Percentiles rank a stretch among this genome's conserved stretches.
phyloP scores from a whole-genome alignment of 2,888 invertebrate species.

The Rhagophthalmus giganteus region DNA sequence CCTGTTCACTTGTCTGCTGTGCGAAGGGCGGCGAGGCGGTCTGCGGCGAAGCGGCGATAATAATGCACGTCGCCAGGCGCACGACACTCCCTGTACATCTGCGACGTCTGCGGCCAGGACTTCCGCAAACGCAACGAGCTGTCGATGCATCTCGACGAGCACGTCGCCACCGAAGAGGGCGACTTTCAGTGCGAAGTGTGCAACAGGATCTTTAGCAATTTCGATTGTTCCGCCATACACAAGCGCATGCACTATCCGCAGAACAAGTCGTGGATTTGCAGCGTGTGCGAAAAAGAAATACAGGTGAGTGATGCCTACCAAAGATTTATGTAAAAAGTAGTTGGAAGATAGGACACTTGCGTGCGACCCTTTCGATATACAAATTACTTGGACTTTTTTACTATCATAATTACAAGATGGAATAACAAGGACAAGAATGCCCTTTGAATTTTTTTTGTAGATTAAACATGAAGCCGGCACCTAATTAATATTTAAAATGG shows the following conservation, averaged over 20 bases:
- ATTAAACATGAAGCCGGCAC: no score
- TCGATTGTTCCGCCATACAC: constrained; percentile 64
- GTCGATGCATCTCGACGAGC: constrained; percentile 66
- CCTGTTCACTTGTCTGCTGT: constrained; percentile 61
- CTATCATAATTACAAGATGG: no score
- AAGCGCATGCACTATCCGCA: constrained; percentile 67
- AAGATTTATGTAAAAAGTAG: no score
- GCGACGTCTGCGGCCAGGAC: constrained; percentile 69
- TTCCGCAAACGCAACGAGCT: constrained; percentile 67
- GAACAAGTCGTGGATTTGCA: constrained; percentile 66
- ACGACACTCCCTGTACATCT: constrained; percentile 69
- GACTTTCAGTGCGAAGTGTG: constrained; percentile 68
- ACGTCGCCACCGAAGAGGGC: constrained; percentile 64
- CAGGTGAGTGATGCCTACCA: no score
- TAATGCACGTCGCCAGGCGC: constrained; percentile 63
- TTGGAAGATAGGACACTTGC: no score
- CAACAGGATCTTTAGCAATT: constrained; percentile 63
- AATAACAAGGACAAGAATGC: no score
- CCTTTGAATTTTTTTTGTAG: no score
- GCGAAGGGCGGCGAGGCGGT: constrained; percentile 53
- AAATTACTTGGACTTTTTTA: no score
- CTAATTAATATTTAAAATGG: no score
- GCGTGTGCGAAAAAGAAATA: constrained; percentile 67
- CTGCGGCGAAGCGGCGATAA: constrained; percentile 63
- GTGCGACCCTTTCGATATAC: no score